Base-by-base conservation (phyloP, 2,113 vertebrate species). In the Tyrannus savana region DNA sequence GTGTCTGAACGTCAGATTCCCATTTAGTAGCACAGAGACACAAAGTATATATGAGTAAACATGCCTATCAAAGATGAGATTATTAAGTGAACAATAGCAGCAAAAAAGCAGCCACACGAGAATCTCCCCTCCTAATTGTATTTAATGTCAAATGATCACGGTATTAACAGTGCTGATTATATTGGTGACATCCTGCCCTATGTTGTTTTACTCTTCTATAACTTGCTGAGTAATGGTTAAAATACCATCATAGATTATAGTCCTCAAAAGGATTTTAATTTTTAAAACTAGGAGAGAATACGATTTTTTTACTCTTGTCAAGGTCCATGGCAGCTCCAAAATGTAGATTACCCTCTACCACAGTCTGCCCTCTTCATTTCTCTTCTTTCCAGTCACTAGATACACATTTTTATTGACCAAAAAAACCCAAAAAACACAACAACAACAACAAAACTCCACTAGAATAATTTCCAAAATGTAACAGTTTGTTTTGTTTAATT, bases 41-140 rank as follows among this genome's bases (percentile, higher is more conserved):
- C 11, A 89, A 89, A 96, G 86, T 78, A 85, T 88, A 74, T 55
- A 33, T 59, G 64, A 94, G 28, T 67, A 90, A 92, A 89, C 10
- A 74, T 53, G 72, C 47, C 53, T 37, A 67, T 62, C 75, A 86
- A 41, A 92, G 13, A 77, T 49, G 46, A 75, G 58, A 89, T 88
- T 93, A 94, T 91, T 92, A 83, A 96, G 44, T 3, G 21, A 81
- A 68, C 25, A 89, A 74, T 74, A 90, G 50, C 14, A 79, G 62
- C 35, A 72, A n/a, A 74, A 80, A 80, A 59, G 12, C 24, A 88
- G 27, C 19, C 78, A 56, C n/a, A 37, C 53, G 58, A 53, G 78
- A 79, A 72, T 62, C 31, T 37, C 24, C 30, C 6, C 24, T 82
- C 14, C 28, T 84, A 87, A 81, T 75, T 95, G n/a, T 42, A 50